A percentile compares a stretch with the other conserved stretches of the same genome.
These are phyloP conservation scores for Coryphaenoides rupestris DNA, from an alignment of 2,113 vertebrate genomes.

Conservation along the genomic window DNA sequence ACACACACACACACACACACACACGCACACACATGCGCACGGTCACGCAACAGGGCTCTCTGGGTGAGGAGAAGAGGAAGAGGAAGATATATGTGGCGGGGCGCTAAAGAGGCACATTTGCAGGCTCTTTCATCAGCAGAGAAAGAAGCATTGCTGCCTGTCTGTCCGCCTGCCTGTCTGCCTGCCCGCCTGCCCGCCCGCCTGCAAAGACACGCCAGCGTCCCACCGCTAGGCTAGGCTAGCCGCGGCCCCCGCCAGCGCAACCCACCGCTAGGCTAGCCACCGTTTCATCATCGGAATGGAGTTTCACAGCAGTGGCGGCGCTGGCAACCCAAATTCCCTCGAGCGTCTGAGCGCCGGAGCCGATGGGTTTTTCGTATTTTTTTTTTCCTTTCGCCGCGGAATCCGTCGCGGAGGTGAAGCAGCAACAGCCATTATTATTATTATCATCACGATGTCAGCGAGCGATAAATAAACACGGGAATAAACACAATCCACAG, in stretches of 20 bases:
- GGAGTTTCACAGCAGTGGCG: slow-evolving; percentile 64
- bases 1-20: slow-evolving; percentile 4
- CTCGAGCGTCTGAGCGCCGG: slow-evolving; percentile 33
- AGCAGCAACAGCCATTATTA: no score
- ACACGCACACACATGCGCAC: background rate
- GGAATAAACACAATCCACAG: slow-evolving; percentile 46
- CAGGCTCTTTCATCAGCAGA: slow-evolving; percentile 66
- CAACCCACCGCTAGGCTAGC: slow-evolving; percentile 59
- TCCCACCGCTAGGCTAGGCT: slow-evolving; percentile 61
- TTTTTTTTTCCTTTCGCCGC: slow-evolving; percentile 32
- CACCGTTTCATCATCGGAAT: slow-evolving; percentile 67
- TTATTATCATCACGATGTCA: slow-evolving; percentile 39
- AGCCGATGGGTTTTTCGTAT: no score
- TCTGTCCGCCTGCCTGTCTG: no score
- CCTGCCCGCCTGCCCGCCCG: no score
- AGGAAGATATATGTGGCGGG: slow-evolving; percentile 28
- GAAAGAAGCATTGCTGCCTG: slow-evolving; percentile 38
- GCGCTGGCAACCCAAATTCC: slow-evolving; percentile 43
- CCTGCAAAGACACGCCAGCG: slow-evolving; percentile 56
- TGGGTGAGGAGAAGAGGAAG: no score
- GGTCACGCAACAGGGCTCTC: slow-evolving; percentile 35
- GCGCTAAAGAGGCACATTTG: slow-evolving; percentile 58
- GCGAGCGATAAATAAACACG: slow-evolving; percentile 42
- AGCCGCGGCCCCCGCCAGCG: slow-evolving; percentile 50
- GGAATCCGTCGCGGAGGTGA: slow-evolving; percentile 50